Base-by-base conservation (phyloP, 2,888 invertebrate species). In the Hirtodrosophila histrioides region DNA sequence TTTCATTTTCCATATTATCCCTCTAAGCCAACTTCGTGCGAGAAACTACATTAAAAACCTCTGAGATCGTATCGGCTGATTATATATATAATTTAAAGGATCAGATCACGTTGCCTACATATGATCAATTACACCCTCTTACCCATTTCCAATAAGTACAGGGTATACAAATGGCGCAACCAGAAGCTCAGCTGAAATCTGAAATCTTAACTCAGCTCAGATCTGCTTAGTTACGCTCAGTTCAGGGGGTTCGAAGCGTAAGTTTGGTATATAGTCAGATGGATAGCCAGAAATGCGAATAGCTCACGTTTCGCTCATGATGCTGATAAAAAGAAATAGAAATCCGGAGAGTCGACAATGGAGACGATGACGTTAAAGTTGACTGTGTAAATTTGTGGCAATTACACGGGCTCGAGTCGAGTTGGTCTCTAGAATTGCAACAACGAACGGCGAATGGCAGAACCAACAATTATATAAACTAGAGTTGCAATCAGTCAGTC, bases 401-500 rank as follows among this genome's bases (percentile, higher is more conserved):
- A 77, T 77, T 77, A 77, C 78, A 78, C 58, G 72, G 75, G 44
- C 45, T 70, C 64, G 71, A 64, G 53, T 70, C 64, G 71, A 64
- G 53, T 58, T 57, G 62, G 72, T 44, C 60, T 60, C 58, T 61
- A 78, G 77, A 75, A 78, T 78, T 77, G 77, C 77, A 77, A 61
- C 72, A 37, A 46, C 58, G 27, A 54, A 43, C 37, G 37, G 27
- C 63, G 45, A 39, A 48, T 7, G 46, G 74, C 75, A 78, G 83
- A 82, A 83, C 82, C 62, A 75, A 78, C 80, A 82, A 82, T 82
- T 82, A 86, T 83, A 82, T 80, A 80, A 82, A 70, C 78, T 75
- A 75, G 78, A 83, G 70, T 78, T 78, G 69, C 78, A 75, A 75
- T 75, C 75, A 74, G 69, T 74, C 68, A 60, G 65, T 57, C 64